A percentile compares a stretch with the other conserved stretches of the same genome.
Conservation (phyloP, 2,888 invertebrate species). For the Dexiosoma caninum region DNA sequence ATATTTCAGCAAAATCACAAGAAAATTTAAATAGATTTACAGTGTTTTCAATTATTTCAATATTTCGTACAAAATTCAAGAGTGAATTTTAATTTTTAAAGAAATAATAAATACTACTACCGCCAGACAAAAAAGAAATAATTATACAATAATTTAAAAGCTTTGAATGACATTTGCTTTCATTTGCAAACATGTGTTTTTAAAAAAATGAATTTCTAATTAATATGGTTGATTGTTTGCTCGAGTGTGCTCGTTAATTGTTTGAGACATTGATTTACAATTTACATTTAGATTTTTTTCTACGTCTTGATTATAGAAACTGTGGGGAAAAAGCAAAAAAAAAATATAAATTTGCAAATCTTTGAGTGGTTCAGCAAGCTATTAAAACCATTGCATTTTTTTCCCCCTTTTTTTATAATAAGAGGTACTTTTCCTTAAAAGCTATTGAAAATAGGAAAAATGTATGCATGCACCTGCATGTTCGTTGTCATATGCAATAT, state of each 20-base stretch:
- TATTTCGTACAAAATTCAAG: background rate
- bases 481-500: no score
- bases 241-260: slow-evolving; percentile 27
- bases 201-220: background rate
- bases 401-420: no score
- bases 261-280: slow-evolving; percentile 43
- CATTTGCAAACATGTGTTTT: slow-evolving; percentile 21
- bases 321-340: background rate
- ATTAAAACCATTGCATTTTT: no score
- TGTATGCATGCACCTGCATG: no score
- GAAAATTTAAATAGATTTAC: slow-evolving; percentile 1
- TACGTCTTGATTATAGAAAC: background rate
- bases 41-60: slow-evolving; percentile 18
- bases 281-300: background rate
- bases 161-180: slow-evolving; percentile 33
- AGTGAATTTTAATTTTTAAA: background rate
- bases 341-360: background rate
- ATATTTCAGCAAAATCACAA: background rate
- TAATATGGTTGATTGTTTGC: background rate
- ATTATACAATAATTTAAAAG: slow-evolving; percentile 9
- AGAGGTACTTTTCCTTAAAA: no score
- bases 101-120: slow-evolving; percentile 22
- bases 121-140: background rate
- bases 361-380: background rate
- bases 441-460: no score